These are phyloP conservation scores for Chlorodrepanis virens DNA, from an alignment of 2,113 vertebrate species.

Conservation along the genomic window DNA sequence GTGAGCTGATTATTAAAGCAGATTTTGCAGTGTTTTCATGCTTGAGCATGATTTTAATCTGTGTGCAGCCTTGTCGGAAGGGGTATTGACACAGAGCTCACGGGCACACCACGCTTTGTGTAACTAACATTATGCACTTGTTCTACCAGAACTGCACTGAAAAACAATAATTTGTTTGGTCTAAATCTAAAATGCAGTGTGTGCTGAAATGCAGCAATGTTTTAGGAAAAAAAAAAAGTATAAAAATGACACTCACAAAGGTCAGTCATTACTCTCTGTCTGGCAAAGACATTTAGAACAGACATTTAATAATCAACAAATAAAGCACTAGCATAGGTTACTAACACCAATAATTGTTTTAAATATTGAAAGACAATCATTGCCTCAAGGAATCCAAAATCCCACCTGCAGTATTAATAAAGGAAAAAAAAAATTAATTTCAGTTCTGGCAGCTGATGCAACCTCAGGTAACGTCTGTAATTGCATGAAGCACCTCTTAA, in stretches of 20 bases:
- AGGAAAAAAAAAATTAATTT: background rate
- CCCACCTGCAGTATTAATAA: background rate
- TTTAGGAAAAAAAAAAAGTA: background rate
- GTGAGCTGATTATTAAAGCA: background rate
- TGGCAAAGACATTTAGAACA: background rate
- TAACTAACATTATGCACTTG: background rate
- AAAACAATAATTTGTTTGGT: background rate
- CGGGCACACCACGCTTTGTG: background rate
- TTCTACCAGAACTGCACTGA: background rate
- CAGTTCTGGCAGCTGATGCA: constrained; percentile 32
- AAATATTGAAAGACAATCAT: background rate
- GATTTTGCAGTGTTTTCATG: background rate
- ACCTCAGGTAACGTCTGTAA: background rate
- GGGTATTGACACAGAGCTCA: background rate
- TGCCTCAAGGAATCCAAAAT: background rate
- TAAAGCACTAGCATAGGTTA: background rate
- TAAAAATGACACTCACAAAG: background rate
- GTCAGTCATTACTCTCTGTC: background rate
- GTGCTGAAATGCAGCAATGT: background rate
- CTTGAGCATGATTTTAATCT: background rate
- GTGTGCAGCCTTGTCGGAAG: background rate
- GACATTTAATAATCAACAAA: background rate
- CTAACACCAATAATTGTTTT: background rate
- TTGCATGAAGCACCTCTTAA: background rate
- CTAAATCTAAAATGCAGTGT: background rate